Base-by-base conservation (phyloP, 2,888 invertebrate species). In the Orchestes rusci region DNA sequence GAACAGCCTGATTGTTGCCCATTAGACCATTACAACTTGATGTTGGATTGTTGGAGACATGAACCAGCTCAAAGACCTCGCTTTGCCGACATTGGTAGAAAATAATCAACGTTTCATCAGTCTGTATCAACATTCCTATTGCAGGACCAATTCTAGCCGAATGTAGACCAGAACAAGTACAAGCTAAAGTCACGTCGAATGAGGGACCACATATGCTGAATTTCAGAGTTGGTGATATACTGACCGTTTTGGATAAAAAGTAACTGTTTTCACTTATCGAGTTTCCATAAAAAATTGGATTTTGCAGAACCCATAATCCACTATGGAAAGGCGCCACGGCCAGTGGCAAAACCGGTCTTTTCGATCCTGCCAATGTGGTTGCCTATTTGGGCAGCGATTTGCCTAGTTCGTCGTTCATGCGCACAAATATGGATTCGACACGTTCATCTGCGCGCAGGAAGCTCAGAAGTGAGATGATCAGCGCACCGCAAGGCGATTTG, bases 1-100 rank as follows among this genome's bases (percentile, higher is more conserved):
- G 94, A 95, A 61, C 83, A 87, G 56, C 96, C 96, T 0, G 94
- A 94, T 59, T 89, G 90, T 60, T 96, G 96, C 63, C 94, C 97
- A 0, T 82, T 86, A 54, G 91, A 91, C 29, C 93, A 93, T 66
- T 96, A 91, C 64, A 76, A 79, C 5, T 70, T 93, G 8, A 96
- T 99, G 96, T 73, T 86, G 55, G 87, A 91, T 62, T 97, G 97
- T 66, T 99, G 99, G 99, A 81, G 87, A 47, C 94, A 96, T 62
- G 92, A 95, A 56, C 85, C 92, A 0, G 75, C 76, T 23, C 80
- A 84, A 53, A 73, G 99, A 48, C 97, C 97, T 0, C 88, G 84
- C 49, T 99, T 99, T 66, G 78, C 81, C 36, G 92, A 95, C 52
- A 75, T 97, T 16, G 79, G 44, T 39, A 39, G 2, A 27, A 27